Base-by-base conservation (phyloP, 2,888 invertebrate genomes). In the Leptopilina drosophilae region DNA sequence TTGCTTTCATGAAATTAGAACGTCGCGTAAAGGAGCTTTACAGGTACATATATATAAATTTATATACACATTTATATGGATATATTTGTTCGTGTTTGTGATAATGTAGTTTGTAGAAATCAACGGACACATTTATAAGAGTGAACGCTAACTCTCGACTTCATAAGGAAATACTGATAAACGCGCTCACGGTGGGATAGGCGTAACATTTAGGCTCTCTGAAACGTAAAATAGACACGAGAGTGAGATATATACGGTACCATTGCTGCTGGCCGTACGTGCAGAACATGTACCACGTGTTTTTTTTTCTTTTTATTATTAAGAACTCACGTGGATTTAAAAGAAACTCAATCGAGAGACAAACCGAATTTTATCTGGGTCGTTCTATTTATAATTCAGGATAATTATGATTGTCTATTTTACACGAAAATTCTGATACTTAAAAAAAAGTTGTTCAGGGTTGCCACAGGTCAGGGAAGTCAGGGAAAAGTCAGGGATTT, bases 171-270 rank as follows among this genome's bases (percentile, higher is more conserved):
- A 42, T 62, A 79, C 82, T 82, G 84, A 84, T 84, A 84, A 84
- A 81, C 73, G 75, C 73, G 82, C 69, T 64, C 73, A 64, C 82
- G 86, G 89, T 90, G 90, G 87, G 89, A 90, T 87, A 87, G 89
- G 79, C 85, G 88, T 90, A 90, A 90, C 90, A 90, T 90, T 90
- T 90, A 90, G 82, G 26, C 69, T 33, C 53, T 15, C 11, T 42
- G 66, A 66, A 66, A 66, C 66, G 40, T n/a, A 66, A 66, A 66
- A 42, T 66, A 66, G 66, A 46, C 40, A 40, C 40, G 42, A 66
- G 66, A 42, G 42, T n/a, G 40, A 40, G n/a, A 66, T 64, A 66
- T 66, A 46, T 8, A 66, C 8, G 40, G 66, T 66, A 14, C 66
- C 69, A 20, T 64, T 64, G 64, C 64, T 40, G 33, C 26, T 53